Evolutionary conservation across 2,888 invertebrate genomes (phyloP).

Genomic region (Aphidius colemani): DNA sequence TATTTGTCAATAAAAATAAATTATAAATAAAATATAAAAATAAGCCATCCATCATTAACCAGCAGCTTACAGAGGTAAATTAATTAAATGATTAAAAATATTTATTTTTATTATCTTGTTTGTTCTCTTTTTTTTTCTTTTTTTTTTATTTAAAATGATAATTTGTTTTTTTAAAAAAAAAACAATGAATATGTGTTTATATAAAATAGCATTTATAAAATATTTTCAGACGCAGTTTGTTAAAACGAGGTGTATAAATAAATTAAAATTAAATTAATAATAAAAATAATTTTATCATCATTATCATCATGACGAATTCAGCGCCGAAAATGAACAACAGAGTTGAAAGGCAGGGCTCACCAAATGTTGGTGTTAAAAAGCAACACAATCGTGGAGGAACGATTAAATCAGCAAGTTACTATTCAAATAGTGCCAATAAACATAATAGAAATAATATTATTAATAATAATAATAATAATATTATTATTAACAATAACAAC

Average conservation of each 20-base stretch:
- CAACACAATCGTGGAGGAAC: conserved; percentile 29
- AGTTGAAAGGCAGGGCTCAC: conserved; percentile 54
- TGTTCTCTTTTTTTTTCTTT: background rate
- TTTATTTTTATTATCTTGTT: background rate
- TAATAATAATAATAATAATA: conserved; percentile 15
- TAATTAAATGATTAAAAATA: background rate
- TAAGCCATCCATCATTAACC: background rate
- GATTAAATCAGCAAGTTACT: conserved; percentile 46
- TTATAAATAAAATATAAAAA: background rate
- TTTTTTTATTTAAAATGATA: background rate
- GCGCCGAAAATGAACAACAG: conserved; percentile 53
- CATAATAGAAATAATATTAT: conserved; percentile 19
- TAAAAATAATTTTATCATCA: too few species aligned
- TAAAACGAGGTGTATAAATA: background rate
- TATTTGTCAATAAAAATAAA: background rate
- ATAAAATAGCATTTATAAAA: background rate
- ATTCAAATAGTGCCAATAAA: conserved; percentile 37
- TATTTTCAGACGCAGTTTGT: conserved; percentile 26
- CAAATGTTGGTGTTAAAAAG: conserved; percentile 48
- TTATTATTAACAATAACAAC: conserved; percentile 2
- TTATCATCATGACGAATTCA: conserved; percentile 54
- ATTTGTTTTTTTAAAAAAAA: too few species aligned
- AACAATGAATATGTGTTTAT: too few species aligned
- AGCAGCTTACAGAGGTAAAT: background rate
- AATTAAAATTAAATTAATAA: conserved; percentile 4